Evolutionary conservation across 2,113 vertebrate species (phyloP).

Genomic region (Sinocyclocheilus rhinocerous): DNA sequence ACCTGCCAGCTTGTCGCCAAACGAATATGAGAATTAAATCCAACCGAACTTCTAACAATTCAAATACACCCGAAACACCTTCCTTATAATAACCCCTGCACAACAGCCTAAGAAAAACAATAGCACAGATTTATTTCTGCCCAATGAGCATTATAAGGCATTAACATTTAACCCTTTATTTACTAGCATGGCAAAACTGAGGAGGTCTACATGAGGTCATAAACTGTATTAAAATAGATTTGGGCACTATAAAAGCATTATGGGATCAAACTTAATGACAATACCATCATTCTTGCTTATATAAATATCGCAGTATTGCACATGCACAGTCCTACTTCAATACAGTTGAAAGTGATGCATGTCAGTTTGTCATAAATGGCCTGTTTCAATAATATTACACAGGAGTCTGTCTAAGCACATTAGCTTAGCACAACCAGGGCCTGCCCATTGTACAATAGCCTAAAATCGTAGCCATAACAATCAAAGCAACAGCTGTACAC

Average conservation of each 20-base stretch:
- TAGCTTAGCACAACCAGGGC: conserved; percentile 50
- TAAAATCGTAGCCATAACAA: conserved; percentile 46
- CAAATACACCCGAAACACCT: background rate
- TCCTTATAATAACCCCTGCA: background rate
- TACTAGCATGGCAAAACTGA: background rate
- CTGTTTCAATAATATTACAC: background rate
- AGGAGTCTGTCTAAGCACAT: background rate
- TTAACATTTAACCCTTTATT: background rate
- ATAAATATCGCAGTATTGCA: background rate
- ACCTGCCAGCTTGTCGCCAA: background rate
- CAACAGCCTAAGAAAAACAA: background rate
- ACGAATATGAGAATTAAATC: background rate
- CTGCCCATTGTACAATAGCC: conserved; percentile 39
- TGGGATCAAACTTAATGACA: background rate
- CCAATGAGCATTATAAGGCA: background rate
- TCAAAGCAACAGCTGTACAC: conserved; percentile 6
- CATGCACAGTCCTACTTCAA: background rate
- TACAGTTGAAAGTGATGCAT: background rate
- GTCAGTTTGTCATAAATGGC: background rate
- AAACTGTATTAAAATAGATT: conserved; percentile 7
- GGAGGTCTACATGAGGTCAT: background rate
- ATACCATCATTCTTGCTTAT: background rate
- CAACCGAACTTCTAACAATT: too few species aligned
- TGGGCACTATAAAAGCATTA: background rate
- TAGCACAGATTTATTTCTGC: background rate